phyloP scores from a whole-genome alignment of 2,797 vertebrate species.

The Platyrinchus mystaceus region DNA sequence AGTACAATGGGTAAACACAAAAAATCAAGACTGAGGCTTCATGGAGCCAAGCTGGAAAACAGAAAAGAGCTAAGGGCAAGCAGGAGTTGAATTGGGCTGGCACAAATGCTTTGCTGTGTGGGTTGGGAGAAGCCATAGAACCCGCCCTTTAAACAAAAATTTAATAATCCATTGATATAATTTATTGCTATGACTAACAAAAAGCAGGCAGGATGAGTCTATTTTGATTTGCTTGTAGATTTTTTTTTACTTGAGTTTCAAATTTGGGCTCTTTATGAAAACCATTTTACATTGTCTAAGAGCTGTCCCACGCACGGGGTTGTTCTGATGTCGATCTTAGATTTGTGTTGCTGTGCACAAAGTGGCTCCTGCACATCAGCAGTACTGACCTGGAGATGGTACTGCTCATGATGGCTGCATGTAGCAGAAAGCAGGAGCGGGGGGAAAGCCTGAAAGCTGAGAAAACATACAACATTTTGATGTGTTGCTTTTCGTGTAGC shows the following conservation, averaged over 20 bases:
- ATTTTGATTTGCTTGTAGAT: background rate
- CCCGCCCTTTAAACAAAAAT: background rate
- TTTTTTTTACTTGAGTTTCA: background rate
- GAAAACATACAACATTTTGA: background rate
- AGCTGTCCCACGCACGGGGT: background rate
- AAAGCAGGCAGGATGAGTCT: background rate
- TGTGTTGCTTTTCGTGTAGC: slow-evolving; percentile 30
- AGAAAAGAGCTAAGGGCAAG: background rate
- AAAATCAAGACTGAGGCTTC: background rate
- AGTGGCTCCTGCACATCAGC: background rate
- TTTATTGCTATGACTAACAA: background rate
- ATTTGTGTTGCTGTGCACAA: background rate
- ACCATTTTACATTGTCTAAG: background rate
- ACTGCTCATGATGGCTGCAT: background rate
- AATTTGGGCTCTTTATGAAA: background rate
- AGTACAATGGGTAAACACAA: background rate
- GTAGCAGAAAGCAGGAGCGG: background rate
- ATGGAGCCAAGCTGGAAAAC: background rate
- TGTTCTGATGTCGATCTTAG: background rate
- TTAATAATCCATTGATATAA: background rate
- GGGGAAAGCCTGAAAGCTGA: background rate
- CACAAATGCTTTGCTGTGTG: background rate
- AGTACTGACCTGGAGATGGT: background rate
- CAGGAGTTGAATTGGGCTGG: background rate
- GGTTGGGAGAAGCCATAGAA: background rate